A percentile compares a stretch with the other conserved stretches of the same genome.
phyloP scores from a whole-genome alignment of 2,113 vertebrate species.

The Acinonyx jubatus region DNA sequence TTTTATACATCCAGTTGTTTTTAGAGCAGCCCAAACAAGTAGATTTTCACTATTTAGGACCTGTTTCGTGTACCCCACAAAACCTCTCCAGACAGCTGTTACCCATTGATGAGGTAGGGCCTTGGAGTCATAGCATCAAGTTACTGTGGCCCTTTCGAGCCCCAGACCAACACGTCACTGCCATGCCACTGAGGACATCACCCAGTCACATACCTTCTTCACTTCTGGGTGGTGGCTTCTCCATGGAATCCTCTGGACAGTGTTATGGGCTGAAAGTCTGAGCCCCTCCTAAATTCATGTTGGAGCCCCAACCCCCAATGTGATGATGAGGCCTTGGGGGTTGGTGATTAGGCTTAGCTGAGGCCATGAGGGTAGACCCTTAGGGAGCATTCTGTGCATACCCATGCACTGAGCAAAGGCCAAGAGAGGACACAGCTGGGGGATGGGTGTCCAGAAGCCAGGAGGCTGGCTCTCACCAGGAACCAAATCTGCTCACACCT shows the following conservation, averaged over 20 bases:
- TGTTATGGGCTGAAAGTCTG: neutral
- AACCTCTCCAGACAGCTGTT: neutral
- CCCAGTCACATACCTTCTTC: accelerated
- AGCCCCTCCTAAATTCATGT: neutral
- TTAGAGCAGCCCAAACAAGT: neutral
- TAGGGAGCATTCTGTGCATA: too few relatives aligned
- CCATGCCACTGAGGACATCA: neutral
- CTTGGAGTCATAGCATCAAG: too few relatives aligned
- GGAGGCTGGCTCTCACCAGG: neutral
- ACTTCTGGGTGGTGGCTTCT: neutral
- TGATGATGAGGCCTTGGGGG: neutral
- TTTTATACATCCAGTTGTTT: neutral
- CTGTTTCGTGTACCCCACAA: neutral
- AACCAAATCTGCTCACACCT: neutral
- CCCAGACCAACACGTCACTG: accelerated
- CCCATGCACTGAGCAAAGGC: neutral
- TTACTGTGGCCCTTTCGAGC: neutral
- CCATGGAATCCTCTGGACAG: too few relatives aligned
- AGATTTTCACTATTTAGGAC: neutral
- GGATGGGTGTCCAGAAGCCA: accelerated
- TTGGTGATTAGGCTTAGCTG: neutral
- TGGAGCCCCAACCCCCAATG: too few relatives aligned
- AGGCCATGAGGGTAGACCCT: neutral
- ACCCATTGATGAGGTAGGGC: neutral
- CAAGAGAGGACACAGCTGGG: neutral